Evolutionary conservation across 2,113 vertebrate genomes (phyloP), one percentile per base, ranked within the genome.

Genomic region (Fregata magnificens): DNA sequence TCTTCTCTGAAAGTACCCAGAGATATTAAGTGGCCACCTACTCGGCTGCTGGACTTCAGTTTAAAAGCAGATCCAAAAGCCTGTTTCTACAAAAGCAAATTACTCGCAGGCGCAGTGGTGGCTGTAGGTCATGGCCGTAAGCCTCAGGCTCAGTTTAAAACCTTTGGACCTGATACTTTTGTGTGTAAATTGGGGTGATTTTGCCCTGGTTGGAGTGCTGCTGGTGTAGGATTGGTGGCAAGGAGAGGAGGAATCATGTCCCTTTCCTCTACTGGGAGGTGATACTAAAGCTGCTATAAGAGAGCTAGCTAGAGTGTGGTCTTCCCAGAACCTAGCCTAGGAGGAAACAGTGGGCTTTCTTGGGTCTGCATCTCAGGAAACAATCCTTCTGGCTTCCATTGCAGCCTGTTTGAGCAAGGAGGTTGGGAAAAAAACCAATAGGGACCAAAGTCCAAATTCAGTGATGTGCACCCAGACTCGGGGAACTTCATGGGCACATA

Each of bases 21-120:
- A 95, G 94, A 94, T 96, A 96, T 95, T 94, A 95, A 96, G 94
- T 83, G 97, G 78, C 96, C 91, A 95, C 95, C 96, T 97, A 96
- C 93, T 81, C 25, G 4, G 95, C 91, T 77, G 91, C 91, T 95
- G 91, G 89, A 86, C 93, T 91, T 92, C 18, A 55, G 82, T 80
- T 90, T 90, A 62, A 93, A 91, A 95, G 95, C 81, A 32, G 63
- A 59, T 77, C 70, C 78, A 24, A 86, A 92, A 67, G 52, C 36
- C 47, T 65, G 44, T 77, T 73, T 5, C 58, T 88, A 38, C 5
- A 8, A 62, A 85, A 80, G 78, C 82, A 89, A 77, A 80, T 87
- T 47, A 29, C 63, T 93, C 44, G 1, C 74, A 88, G 93, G 59
- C 69, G 2, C 0, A 2, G 58, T 53, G 72, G 73, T 89, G 94